phyloP scores from a whole-genome alignment of 1,140 invertebrate species.

The Papilio dardanus region DNA sequence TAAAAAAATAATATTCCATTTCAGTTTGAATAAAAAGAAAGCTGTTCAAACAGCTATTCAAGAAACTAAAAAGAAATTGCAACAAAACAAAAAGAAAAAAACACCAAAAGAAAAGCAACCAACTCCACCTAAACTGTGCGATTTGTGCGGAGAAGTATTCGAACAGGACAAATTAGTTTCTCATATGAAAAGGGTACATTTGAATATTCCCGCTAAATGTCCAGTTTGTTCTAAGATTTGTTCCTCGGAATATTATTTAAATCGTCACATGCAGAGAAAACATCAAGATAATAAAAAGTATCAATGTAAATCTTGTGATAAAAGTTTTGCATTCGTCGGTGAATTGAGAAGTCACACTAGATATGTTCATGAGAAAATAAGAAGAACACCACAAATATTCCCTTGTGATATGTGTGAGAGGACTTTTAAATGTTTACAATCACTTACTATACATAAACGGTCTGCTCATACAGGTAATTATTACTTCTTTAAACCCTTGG shows the following conservation, averaged over 20 bases:
- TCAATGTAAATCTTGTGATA: slow-evolving; percentile 70
- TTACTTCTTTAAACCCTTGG: no score
- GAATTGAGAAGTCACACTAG: slow-evolving; percentile 68
- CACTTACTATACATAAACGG: slow-evolving; percentile 77
- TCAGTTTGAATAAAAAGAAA: slow-evolving; percentile 48
- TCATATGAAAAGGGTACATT: slow-evolving; percentile 64
- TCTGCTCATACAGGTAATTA: slow-evolving; percentile 78
- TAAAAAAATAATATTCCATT: slow-evolving; percentile 17
- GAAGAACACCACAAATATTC: slow-evolving; percentile 60
- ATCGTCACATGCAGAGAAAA: slow-evolving; percentile 70
- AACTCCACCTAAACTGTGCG: slow-evolving; percentile 63
- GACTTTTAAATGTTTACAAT: slow-evolving; percentile 73
- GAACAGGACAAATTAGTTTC: slow-evolving; percentile 55
- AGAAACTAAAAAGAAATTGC: background rate
- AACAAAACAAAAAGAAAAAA: slow-evolving; percentile 39
- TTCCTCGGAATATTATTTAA: slow-evolving; percentile 69
- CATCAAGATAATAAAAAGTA: slow-evolving; percentile 68
- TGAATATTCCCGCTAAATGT: slow-evolving; percentile 58
- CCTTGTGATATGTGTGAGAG: slow-evolving; percentile 74
- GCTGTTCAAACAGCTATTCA: slow-evolving; percentile 23
- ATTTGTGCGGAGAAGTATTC: slow-evolving; percentile 68
- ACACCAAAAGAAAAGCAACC: slow-evolving; percentile 50
- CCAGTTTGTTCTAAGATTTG: slow-evolving; percentile 65
- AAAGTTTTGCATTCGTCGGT: slow-evolving; percentile 70
- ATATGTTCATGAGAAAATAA: slow-evolving; percentile 71